Evolutionary conservation across 2,888 invertebrate genomes (phyloP).

Genomic region (Serripes groenlandicus): DNA sequence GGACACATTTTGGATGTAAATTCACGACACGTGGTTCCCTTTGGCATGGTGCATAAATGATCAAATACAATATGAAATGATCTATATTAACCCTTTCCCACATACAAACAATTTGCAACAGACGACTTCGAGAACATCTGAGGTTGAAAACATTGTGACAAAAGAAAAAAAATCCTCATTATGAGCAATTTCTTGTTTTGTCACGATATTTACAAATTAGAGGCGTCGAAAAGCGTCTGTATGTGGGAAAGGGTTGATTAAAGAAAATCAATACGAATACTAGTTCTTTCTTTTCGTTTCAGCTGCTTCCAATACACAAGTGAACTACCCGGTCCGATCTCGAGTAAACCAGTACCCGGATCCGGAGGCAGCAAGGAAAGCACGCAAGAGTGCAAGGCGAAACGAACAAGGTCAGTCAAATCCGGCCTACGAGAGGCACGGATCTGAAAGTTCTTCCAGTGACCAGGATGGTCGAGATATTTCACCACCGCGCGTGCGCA

Average conservation of each 20-base stretch:
- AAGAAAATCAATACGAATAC: too few species aligned
- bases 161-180: not conserved
- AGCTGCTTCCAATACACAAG: conserved; percentile 53
- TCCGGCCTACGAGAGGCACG: conserved; percentile 53
- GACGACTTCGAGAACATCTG: not conserved
- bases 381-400: conserved; percentile 15
- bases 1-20: too few species aligned
- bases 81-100: too few species aligned
- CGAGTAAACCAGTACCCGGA: conserved; percentile 63
- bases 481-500: conserved; percentile 64
- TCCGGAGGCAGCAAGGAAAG: conserved; percentile 41
- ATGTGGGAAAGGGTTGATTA: too few species aligned
- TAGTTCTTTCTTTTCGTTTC: conserved; percentile 10
- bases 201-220: not conserved
- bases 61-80: too few species aligned
- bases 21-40: too few species aligned
- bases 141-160: not conserved
- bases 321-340: conserved; percentile 53
- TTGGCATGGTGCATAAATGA: too few species aligned
- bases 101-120: too few species aligned
- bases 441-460: conserved; percentile 60
- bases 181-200: not conserved
- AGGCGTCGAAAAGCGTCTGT: too few species aligned
- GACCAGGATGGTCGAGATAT: conserved; percentile 62
- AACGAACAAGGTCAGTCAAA: conserved; percentile 61